These are phyloP conservation scores for Polypedilum pembai DNA, from an alignment of 1,140 invertebrate species.

Conservation along the genomic window DNA sequence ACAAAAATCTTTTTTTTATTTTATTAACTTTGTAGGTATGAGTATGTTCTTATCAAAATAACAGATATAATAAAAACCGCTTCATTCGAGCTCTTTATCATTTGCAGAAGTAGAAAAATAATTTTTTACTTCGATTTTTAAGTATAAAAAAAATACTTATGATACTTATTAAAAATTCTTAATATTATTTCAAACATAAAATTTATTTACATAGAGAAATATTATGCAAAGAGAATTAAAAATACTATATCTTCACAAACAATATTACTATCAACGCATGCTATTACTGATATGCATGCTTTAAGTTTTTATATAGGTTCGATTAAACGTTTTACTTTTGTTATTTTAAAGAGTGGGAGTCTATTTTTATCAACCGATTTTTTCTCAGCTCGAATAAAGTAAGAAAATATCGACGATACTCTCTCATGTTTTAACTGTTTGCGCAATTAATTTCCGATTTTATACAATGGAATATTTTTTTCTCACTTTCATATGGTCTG, in stretches of 20 bases:
- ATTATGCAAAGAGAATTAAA: too few species aligned
- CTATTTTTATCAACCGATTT: neutral
- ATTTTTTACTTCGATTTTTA: neutral
- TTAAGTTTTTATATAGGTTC: too few species aligned
- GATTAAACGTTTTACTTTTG: neutral
- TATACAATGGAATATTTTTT: slow-evolving; percentile 30
- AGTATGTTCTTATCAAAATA: too few species aligned
- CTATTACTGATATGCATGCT: too few species aligned
- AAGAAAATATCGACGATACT: slow-evolving; percentile 32
- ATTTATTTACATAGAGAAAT: too few species aligned
- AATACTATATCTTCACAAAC: too few species aligned
- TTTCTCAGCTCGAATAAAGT: slow-evolving; percentile 31
- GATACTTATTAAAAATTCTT: too few species aligned
- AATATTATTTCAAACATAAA: neutral
- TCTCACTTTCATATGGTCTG: slow-evolving; percentile 32
- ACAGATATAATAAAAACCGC: too few species aligned
- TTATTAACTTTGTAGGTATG: neutral
- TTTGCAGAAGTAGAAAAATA: neutral
- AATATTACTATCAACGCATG: too few species aligned
- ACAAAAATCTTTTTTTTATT: too few species aligned
- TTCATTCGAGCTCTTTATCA: neutral
- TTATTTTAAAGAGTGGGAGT: neutral
- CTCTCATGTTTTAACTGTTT: slow-evolving; percentile 33
- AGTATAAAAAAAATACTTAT: neutral
- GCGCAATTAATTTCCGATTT: slow-evolving; percentile 6